Percentiles rank a stretch among this genome's conserved stretches.
Evolutionary conservation across 2,888 invertebrate genomes (phyloP).

Genomic region (Resseliella maxima): DNA sequence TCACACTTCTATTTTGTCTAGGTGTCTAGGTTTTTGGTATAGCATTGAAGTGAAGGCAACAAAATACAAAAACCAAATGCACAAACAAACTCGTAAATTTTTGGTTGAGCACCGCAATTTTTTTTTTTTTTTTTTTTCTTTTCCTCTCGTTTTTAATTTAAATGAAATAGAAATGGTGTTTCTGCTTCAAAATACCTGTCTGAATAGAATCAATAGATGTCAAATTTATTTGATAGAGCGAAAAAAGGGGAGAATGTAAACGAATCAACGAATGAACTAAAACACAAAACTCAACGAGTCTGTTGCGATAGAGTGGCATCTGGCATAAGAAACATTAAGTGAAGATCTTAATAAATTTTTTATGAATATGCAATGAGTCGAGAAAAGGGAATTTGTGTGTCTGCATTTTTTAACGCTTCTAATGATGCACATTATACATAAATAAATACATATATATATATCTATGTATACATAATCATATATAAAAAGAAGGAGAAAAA

Average conservation of each 20-base stretch:
- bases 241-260: neutral
- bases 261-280: neutral
- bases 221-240: neutral
- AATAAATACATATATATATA: neutral
- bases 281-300: neutral
- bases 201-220: conserved; percentile 37
- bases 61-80: neutral
- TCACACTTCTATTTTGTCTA: conserved; percentile 5
- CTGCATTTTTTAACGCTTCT: conserved; percentile 31
- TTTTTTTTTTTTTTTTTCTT: too few relatives aligned
- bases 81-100: conserved; percentile 30
- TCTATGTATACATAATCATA: neutral
- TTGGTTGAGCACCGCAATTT: conserved; percentile 2
- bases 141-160: neutral
- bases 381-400: conserved; percentile 45
- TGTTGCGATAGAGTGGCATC: conserved; percentile 21
- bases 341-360: conserved; percentile 23
- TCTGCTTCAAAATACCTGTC: conserved; percentile 26
- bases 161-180: conserved; percentile 20
- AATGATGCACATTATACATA: conserved; percentile 6
- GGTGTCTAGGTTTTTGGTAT: neutral
- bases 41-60: neutral
- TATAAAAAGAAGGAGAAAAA: neutral
- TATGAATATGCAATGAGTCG: conserved; percentile 48
- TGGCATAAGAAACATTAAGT: conserved; percentile 41